A percentile compares a stretch with the other conserved stretches of the same genome.
Evolutionary conservation across 2,888 invertebrate species (phyloP).

Genomic region (Alsophila aescularia): DNA sequence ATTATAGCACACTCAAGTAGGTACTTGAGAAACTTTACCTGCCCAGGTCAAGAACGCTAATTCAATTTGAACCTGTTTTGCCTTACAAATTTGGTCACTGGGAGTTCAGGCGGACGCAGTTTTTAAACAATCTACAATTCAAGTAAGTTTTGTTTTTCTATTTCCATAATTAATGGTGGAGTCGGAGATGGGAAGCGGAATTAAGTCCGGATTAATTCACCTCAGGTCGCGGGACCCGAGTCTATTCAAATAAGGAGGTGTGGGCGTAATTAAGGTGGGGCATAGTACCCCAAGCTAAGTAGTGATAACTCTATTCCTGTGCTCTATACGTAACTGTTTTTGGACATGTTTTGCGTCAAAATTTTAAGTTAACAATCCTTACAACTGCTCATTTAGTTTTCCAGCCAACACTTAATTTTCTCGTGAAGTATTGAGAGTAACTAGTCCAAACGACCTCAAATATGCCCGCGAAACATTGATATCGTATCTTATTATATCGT

Average conservation of each 20-base stretch:
- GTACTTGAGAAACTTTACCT: not conserved
- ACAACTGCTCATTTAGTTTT: too few species aligned
- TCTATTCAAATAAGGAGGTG: slow-evolving; percentile 32
- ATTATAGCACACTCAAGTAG: too few species aligned
- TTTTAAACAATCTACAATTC: slow-evolving; percentile 33
- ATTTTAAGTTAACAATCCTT: too few species aligned
- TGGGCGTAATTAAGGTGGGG: not conserved
- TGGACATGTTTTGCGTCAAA: too few species aligned
- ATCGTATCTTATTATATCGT: too few species aligned
- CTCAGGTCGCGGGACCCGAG: slow-evolving; percentile 17
- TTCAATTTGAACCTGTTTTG: slow-evolving; percentile 18
- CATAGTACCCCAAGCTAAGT: not conserved
- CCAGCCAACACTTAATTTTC: too few species aligned
- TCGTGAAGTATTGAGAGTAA: too few species aligned
- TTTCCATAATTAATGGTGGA: slow-evolving; percentile 30
- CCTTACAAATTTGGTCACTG: slow-evolving; percentile 20
- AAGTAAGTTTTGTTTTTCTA: slow-evolving; percentile 27
- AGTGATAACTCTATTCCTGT: not conserved
- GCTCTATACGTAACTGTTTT: too few species aligned
- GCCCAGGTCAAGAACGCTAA: slow-evolving; percentile 8
- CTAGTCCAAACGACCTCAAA: too few species aligned
- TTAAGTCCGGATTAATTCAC: slow-evolving; percentile 36
- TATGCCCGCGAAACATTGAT: too few species aligned
- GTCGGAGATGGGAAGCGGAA: slow-evolving; percentile 36
- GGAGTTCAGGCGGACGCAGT: slow-evolving; percentile 12